Evolutionary conservation across 2,797 vertebrate genomes (phyloP), one percentile per base, ranked within the genome.

Genomic region (Argyrosomus regius): DNA sequence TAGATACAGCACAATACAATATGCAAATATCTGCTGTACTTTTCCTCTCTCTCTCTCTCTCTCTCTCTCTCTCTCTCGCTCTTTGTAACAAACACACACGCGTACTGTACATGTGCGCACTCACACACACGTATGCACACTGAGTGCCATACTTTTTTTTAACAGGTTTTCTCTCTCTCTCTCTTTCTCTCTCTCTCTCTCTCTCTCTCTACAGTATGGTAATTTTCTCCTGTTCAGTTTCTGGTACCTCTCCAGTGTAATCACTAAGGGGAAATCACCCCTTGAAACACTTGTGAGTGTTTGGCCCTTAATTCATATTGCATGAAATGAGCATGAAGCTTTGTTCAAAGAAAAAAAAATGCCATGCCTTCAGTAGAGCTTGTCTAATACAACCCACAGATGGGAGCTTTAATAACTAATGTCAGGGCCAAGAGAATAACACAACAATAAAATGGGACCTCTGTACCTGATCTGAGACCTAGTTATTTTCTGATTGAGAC

Each of bases 241-340:
- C 76, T 90, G 90, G 89, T 85, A 75, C 66, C 48, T 78, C 63
- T 88, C 86, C 83, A 89, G 81, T 72, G 69, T 82, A 88, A 87
- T 91, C 87, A 80, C 87, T 80, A 31, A 75, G 72, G 77, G 85
- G 84, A 89, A 91, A 92, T 92, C 87, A 82, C 86, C 86, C 61
- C 75, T 83, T 83, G 62, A 86, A 90, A 88, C 73, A 80, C 83
- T 84, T 77, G 71, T 83, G 83, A 80, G 77, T 84, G 82, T 84
- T 87, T 87, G 88, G 76, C 83, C 82, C 82, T 84, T 88, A 68
- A 88, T 92, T 91, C 75, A 78, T 78, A 80, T 79, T 65, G 78
- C 74, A 88, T 88, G 84, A 88, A 90, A 86, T 88, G 67, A 89
- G 83, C 80, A 83, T 80, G 72, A 77, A 81, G 79, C 83, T 91